Base-by-base conservation (phyloP, 53 echinoderm and acorn worm genomes). In the Crossaster papposus region DNA sequence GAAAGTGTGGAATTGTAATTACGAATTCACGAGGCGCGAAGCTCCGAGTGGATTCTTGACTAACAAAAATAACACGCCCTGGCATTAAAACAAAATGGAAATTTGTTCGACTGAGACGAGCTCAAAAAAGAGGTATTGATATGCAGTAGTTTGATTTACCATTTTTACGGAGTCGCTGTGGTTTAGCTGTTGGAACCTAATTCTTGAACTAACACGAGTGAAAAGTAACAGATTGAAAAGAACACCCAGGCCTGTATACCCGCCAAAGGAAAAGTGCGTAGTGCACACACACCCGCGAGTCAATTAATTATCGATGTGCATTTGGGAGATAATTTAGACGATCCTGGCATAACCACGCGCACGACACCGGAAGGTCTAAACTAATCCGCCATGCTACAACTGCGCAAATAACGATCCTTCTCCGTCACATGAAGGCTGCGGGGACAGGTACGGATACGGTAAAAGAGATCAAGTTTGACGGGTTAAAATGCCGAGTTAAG, bases 401-500 rank as follows among this genome's bases (percentile, higher is more conserved):
- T 76, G 63, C 87, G 76, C 87, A 87, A 87, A 87, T 87, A 87
- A 55, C 65, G 33, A 75, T 75, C 36, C 76, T 54, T 75, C 35
- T 34, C 58, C 87, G 62, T 77, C 63, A 53, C 35, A 33, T n/a
- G 58, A 87, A 87, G 58, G 36, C 18, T 18, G 22, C 17, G 74
- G 85, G n/a, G n/a, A n/a, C n/a, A 44, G 22, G 62, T 58, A n/a
- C n/a, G 30, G 87, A 87, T 58, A 31, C 36, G 63, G 32, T 76
- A 75, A 75, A 76, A 36, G 76, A 33, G 20, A 87, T 87, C 34
- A 63, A 54, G 36, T 87, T 77, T 77, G 87, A 87, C 87, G 87
- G 87, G 87, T 62, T 87, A 87, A 87, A 87, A 87, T 87, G 87
- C 87, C 63, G 55, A 77, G 87, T 58, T 77, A 87, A 87, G 74